Evolutionary conservation across 2,888 invertebrate species (phyloP).

Genomic region (Aphelenchoides bicaudatus): DNA sequence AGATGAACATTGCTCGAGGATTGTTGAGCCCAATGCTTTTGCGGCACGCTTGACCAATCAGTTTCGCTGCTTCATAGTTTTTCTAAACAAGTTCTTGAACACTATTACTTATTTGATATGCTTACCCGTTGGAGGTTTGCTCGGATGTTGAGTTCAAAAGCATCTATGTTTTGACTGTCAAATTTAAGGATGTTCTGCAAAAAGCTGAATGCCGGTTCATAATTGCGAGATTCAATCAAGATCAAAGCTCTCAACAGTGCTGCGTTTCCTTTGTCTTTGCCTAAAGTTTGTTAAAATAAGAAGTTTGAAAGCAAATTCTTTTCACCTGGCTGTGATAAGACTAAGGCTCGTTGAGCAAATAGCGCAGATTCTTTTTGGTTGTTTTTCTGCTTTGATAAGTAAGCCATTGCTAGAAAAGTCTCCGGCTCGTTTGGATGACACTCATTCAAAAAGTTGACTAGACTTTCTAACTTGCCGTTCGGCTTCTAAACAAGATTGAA

Average conservation of each 20-base stretch:
- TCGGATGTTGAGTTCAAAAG: slow-evolving; percentile 1
- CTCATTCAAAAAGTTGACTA: not conserved
- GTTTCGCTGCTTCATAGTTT: not conserved
- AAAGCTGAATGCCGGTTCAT: not conserved
- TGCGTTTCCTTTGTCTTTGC: slow-evolving; percentile 3
- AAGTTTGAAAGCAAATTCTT: not conserved
- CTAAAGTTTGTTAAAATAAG: not conserved
- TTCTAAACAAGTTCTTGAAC: slow-evolving; percentile 6
- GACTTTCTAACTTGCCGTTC: slow-evolving; percentile 3
- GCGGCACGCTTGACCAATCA: not conserved
- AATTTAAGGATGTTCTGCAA: not conserved
- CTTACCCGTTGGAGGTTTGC: slow-evolving; percentile 1
- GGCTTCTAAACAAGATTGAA: slow-evolving; percentile 3
- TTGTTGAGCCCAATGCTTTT: not conserved
- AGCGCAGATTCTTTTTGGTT: not conserved
- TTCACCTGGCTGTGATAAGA: slow-evolving; percentile 5
- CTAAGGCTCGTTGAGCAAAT: not conserved
- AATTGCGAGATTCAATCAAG: not conserved
- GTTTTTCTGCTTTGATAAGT: not conserved
- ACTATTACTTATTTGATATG: not conserved
- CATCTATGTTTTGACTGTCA: slow-evolving; percentile 12
- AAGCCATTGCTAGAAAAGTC: not conserved
- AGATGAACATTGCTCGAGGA: slow-evolving; percentile 5
- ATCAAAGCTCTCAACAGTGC: not conserved
- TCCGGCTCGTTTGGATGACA: slow-evolving; percentile 3